phyloP scores from a whole-genome alignment of 2,888 invertebrate genomes.

The Ceraclea dissimilis region DNA sequence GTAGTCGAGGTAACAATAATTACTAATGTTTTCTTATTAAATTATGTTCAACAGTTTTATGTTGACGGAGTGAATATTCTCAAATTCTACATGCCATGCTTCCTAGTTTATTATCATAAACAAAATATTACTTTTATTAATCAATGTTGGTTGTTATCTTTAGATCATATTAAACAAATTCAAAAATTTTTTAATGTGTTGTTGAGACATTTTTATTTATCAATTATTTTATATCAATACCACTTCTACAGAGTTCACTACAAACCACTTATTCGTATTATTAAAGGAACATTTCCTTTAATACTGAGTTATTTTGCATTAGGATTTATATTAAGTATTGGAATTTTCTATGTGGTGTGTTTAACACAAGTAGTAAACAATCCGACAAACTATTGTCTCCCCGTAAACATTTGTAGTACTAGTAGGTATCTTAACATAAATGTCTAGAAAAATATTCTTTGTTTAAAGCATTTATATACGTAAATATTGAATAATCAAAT shows the following conservation, averaged over 20 bases:
- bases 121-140: neutral
- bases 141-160: constrained; percentile 1
- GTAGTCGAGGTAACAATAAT: too few species aligned
- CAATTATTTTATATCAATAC: neutral
- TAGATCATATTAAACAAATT: neutral
- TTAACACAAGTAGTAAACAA: neutral
- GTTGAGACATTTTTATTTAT: neutral
- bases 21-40: too few species aligned
- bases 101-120: too few species aligned
- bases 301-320: neutral
- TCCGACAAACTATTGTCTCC: too few species aligned
- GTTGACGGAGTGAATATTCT: too few species aligned
- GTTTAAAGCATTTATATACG: too few species aligned
- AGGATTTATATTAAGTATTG: neutral
- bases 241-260: neutral
- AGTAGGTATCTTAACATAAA: too few species aligned
- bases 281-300: neutral
- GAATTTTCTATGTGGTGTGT: neutral
- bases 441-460: too few species aligned
- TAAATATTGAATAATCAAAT: too few species aligned
- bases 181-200: neutral
- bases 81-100: too few species aligned
- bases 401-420: too few species aligned
- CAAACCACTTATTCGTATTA: neutral
- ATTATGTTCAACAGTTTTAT: too few species aligned